phyloP scores from a whole-genome alignment of 92 coral and sea anemone genomes.

The Bergia puertoricense region DNA sequence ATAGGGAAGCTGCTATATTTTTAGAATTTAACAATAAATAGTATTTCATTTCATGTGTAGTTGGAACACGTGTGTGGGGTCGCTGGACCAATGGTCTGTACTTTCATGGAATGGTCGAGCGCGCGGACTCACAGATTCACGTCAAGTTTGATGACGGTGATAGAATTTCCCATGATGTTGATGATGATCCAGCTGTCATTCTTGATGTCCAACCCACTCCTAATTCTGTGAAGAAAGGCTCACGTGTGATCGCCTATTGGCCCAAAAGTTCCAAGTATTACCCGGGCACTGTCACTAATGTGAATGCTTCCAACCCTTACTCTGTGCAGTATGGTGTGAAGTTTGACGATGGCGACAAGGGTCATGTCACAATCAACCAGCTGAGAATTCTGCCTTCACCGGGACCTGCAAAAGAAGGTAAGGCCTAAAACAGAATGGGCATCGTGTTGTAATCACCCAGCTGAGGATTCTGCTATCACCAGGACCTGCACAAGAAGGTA shows the following conservation, averaged over 20 bases:
- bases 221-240: constrained; percentile 49
- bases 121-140: constrained; percentile 55
- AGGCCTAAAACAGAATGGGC: neutral
- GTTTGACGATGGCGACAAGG: constrained; percentile 67
- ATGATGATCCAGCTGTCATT: constrained; percentile 54
- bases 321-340: constrained; percentile 39
- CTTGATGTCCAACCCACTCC: constrained; percentile 65
- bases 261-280: constrained; percentile 47
- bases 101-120: constrained; percentile 57
- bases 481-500: constrained; percentile 62
- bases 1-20: neutral
- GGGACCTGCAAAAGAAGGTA: constrained; percentile 63
- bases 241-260: constrained; percentile 68
- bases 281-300: constrained; percentile 47
- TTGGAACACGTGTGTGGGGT: constrained; percentile 61
- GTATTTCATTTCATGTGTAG: neutral
- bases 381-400: constrained; percentile 54
- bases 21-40: neutral
- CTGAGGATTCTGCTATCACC: constrained; percentile 50
- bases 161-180: constrained; percentile 51
- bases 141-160: constrained; percentile 67
- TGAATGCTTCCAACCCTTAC: constrained; percentile 41
- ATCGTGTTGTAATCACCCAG: constrained; percentile 48
- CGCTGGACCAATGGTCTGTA: constrained; percentile 59
- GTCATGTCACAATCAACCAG: constrained; percentile 52